phyloP scores from a whole-genome alignment of 2,113 vertebrate species.

The Orientallactaga bullata region DNA sequence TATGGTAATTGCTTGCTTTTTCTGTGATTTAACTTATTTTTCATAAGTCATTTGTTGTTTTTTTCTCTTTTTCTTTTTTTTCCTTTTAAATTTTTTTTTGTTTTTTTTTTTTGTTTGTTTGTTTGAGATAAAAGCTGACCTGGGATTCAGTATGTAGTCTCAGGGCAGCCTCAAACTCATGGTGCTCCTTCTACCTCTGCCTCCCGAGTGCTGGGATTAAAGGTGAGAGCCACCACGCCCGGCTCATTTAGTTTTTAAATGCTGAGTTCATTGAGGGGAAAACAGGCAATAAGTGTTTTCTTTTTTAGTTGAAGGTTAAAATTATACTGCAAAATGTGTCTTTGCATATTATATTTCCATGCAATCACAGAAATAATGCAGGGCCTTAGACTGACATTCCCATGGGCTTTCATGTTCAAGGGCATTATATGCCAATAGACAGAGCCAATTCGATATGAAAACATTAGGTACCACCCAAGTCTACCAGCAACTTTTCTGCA shows the following conservation, averaged over 20 bases:
- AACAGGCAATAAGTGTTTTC: conserved; percentile 1
- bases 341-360: background rate
- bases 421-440: background rate
- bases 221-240: too few species aligned
- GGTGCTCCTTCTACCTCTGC: too few species aligned
- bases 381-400: background rate
- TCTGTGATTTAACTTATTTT: conserved; percentile 5
- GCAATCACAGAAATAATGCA: background rate
- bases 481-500: background rate
- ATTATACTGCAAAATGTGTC: background rate
- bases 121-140: too few species aligned
- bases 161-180: too few species aligned
- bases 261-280: conserved; percentile 12
- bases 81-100: too few species aligned
- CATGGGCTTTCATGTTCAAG: background rate
- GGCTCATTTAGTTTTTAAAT: background rate
- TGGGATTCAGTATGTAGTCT: too few species aligned
- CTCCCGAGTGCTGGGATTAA: too few species aligned
- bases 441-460: background rate
- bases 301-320: conserved; percentile 9
- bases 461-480: background rate
- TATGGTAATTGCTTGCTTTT: conserved; percentile 16
- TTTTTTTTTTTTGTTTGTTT: too few species aligned
- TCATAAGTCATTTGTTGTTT: background rate
- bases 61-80: too few species aligned